Evolutionary conservation across 1,140 invertebrate species (phyloP).

Genomic region (Achroia grisella): DNA sequence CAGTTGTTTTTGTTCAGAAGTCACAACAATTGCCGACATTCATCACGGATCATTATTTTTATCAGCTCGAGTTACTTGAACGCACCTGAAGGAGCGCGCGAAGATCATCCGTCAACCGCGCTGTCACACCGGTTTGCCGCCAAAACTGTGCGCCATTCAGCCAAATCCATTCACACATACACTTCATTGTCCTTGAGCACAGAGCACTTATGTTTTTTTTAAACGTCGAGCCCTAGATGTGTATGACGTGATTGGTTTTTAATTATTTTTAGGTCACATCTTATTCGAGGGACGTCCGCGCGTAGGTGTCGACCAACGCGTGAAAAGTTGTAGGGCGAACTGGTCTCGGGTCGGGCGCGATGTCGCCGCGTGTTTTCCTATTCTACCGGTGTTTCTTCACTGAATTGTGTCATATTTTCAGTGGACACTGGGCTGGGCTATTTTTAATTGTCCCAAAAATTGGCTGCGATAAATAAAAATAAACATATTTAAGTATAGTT

Average conservation of each 20-base stretch:
- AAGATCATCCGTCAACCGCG: slow-evolving; percentile 60
- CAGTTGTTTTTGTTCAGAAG: slow-evolving; percentile 2
- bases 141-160: slow-evolving; percentile 43
- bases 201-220: slow-evolving; percentile 3
- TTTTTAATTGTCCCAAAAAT: slow-evolving; percentile 19
- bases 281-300: slow-evolving; percentile 22
- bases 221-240: too few relatives aligned
- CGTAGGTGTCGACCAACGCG: slow-evolving; percentile 54
- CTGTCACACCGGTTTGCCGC: slow-evolving; percentile 47
- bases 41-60: slow-evolving; percentile 31
- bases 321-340: slow-evolving; percentile 55
- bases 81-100: slow-evolving; percentile 62
- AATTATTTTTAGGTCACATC: slow-evolving; percentile 5
- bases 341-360: slow-evolving; percentile 30
- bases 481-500: too few relatives aligned
- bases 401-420: slow-evolving; percentile 49
- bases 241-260: neutral
- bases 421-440: slow-evolving; percentile 43
- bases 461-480: neutral
- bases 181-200: slow-evolving; percentile 27
- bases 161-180: slow-evolving; percentile 36
- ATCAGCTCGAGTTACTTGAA: slow-evolving; percentile 44
- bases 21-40: slow-evolving; percentile 22
- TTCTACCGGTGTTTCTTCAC: slow-evolving; percentile 47
- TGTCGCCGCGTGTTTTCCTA: slow-evolving; percentile 53